Percentiles rank a stretch among this genome's conserved stretches.
Evolutionary conservation across 2,797 vertebrate species (phyloP).

Genomic region (Trachops cirrhosus): DNA sequence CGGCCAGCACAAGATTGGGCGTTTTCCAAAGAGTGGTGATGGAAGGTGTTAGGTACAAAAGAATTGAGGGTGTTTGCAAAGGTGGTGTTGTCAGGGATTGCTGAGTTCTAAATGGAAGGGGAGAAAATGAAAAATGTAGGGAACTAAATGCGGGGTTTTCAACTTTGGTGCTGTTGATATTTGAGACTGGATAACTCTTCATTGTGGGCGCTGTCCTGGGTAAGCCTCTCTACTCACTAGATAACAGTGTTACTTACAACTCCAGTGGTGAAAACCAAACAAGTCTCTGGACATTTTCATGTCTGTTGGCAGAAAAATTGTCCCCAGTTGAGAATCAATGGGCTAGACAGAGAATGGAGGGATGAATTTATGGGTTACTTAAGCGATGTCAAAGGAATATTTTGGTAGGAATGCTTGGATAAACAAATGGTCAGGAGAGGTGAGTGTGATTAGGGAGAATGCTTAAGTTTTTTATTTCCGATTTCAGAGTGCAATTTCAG

Average conservation of each 20-base stretch:
- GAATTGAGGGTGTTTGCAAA: neutral
- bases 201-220: neutral
- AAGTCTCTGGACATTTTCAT: neutral
- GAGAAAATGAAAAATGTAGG: neutral
- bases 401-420: neutral
- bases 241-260: neutral
- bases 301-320: neutral
- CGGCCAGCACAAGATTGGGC: neutral
- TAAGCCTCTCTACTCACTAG: neutral
- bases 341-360: neutral
- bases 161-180: neutral
- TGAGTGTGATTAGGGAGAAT: neutral
- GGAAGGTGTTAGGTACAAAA: neutral
- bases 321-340: neutral
- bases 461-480: neutral
- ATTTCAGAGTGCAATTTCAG: neutral
- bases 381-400: neutral
- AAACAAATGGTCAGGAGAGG: neutral
- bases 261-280: neutral
- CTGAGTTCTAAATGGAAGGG: slow-evolving; percentile 1
- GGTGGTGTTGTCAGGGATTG: neutral
- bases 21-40: neutral
- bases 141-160: neutral
- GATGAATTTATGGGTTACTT: neutral
- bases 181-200: neutral